Evolutionary conservation across 2,113 vertebrate genomes (phyloP), one percentile per base, ranked within the genome.

Genomic region (Phasianus colchicus): DNA sequence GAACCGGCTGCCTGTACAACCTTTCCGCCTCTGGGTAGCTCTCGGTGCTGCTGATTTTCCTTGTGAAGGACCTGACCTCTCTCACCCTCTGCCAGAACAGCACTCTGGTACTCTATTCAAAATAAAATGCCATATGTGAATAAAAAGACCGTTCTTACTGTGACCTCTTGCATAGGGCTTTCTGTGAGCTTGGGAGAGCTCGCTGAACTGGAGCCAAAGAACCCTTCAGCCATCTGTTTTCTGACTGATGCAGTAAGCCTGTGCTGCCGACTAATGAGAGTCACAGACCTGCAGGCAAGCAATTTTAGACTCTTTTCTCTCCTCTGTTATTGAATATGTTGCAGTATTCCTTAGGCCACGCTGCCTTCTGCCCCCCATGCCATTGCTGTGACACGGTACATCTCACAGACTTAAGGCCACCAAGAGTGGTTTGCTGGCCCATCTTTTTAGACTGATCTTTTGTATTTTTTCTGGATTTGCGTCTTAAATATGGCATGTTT

Each of bases 191-290:
- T 45, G 92, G 79, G 89, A 89, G 87, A 88, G 87, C 91, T 86
- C 55, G 72, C 89, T 95, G 93, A 95, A 86, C 79, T 19, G 79
- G 32, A 91, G 92, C 94, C 96, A 96, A 88, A 87, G 89, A 92
- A 72, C 89, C 88, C 87, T 94, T 83, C 77, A 80, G 92, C 93
- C 96, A 95, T 95, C 95, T 95, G 88, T 87, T 95, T 91, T 94
- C 93, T 76, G 93, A 83, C 90, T 86, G 90, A 75, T 52, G 83
- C 94, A 90, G 88, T 32, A 64, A 94, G 94, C 73, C 90, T 81
- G 80, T 2, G 0, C 88, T 61, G 61, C 69, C 93, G 88, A 2
- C 65, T 91, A 87, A 91, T 88, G 73, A 90, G 91, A 91, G 85
- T 29, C 90, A 86, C 21, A 57, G 90, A 91, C 85, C 83, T 90